Percentiles rank a stretch among this genome's conserved stretches.
Evolutionary conservation across 2,888 invertebrate genomes (phyloP).

Genomic region (Metopia argyrocephala): DNA sequence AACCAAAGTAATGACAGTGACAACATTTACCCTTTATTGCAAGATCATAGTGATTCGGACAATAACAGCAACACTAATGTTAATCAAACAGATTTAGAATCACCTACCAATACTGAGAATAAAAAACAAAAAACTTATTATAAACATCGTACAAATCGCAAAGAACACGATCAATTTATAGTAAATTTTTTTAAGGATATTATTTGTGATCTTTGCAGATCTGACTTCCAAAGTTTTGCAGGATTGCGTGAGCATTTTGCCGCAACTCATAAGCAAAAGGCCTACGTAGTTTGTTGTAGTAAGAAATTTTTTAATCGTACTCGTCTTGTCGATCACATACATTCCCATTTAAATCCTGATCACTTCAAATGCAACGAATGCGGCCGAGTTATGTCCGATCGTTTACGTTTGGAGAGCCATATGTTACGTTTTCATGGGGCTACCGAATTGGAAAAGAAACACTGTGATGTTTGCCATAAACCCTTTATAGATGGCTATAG

Average conservation of each 20-base stretch:
- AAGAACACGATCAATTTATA: slow-evolving; percentile 46
- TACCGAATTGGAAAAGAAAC: slow-evolving; percentile 69
- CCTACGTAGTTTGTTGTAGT: slow-evolving; percentile 74
- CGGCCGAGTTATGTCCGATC: slow-evolving; percentile 70
- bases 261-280: slow-evolving; percentile 67
- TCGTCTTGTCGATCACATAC: slow-evolving; percentile 74
- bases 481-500: slow-evolving; percentile 70
- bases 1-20: neutral
- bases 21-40: no score
- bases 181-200: slow-evolving; percentile 43
- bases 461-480: slow-evolving; percentile 74
- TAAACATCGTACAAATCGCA: neutral
- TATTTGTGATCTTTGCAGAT: slow-evolving; percentile 44
- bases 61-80: neutral
- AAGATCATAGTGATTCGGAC: neutral
- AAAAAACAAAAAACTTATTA: neutral
- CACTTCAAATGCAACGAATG: slow-evolving; percentile 74
- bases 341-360: slow-evolving; percentile 74
- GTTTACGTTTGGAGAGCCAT: slow-evolving; percentile 71
- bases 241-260: slow-evolving; percentile 37
- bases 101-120: neutral
- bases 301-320: slow-evolving; percentile 73
- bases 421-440: slow-evolving; percentile 65
- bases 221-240: slow-evolving; percentile 24
- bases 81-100: neutral